Conservation (phyloP, 2,797 vertebrate genomes). For the Stomatorhinus walkeri region DNA sequence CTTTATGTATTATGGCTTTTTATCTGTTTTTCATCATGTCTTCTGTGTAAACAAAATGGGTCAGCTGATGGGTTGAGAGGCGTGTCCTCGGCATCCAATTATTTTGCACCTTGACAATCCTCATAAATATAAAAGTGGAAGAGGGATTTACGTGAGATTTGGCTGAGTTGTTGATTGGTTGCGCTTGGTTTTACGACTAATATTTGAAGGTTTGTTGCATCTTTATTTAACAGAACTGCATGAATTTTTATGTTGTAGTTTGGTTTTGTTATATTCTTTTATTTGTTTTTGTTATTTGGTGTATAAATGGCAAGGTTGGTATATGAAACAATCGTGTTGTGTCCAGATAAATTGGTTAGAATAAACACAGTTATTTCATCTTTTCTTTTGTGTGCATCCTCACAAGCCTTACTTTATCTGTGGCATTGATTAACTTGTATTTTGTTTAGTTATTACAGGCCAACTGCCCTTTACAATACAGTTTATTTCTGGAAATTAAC, state of each 20-base stretch:
- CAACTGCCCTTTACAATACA: background rate
- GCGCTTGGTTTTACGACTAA: background rate
- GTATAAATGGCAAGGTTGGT: background rate
- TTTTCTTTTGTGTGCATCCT: background rate
- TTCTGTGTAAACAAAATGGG: background rate
- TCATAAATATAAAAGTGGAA: too few relatives aligned
- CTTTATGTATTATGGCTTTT: too few relatives aligned
- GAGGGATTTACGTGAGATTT: too few relatives aligned
- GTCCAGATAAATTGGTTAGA: background rate
- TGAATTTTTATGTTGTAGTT: background rate
- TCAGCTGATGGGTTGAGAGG: background rate
- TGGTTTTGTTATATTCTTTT: background rate
- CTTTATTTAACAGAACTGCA: background rate
- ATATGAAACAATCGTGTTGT: background rate
- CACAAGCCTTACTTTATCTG: background rate
- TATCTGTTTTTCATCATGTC: background rate
- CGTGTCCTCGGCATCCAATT: too few relatives aligned
- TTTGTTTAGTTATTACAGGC: background rate
- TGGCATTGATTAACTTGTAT: background rate
- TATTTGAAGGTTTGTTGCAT: background rate
- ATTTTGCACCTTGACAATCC: too few relatives aligned
- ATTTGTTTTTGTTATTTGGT: background rate
- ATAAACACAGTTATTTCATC: background rate
- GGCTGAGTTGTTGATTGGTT: too few relatives aligned
- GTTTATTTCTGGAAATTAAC: background rate